Percentiles rank a stretch among this genome's conserved stretches.
Evolutionary conservation across 2,113 vertebrate genomes (phyloP).

Genomic region (Oenanthe oenanthe): DNA sequence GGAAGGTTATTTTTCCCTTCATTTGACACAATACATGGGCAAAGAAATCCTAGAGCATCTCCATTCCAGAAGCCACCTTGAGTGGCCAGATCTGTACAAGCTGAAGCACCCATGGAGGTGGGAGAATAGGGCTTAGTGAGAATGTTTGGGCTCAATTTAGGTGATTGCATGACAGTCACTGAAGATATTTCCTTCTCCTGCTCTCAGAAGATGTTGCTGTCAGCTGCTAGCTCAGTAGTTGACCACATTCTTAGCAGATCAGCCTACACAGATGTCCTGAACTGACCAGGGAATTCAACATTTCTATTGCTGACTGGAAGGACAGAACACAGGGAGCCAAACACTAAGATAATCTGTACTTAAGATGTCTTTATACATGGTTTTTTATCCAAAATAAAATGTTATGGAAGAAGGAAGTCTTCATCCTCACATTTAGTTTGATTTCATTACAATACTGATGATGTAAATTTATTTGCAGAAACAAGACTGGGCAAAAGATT

Average conservation of each 20-base stretch:
- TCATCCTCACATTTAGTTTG: background rate
- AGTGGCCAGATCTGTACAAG: background rate
- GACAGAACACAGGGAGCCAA: background rate
- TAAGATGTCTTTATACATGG: background rate
- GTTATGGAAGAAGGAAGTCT: background rate
- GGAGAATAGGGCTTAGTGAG: background rate
- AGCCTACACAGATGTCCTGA: background rate
- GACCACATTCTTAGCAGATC: background rate
- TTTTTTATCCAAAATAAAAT: background rate
- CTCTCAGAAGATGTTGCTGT: background rate
- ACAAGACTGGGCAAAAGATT: conserved; percentile 7
- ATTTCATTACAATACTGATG: background rate
- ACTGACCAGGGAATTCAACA: background rate
- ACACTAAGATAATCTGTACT: background rate
- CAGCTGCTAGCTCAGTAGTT: background rate
- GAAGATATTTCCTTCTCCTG: background rate
- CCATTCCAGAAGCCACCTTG: background rate
- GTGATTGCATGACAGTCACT: background rate
- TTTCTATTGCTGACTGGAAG: background rate
- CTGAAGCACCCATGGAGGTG: background rate
- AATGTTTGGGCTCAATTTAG: background rate
- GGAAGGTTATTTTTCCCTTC: conserved; percentile 25
- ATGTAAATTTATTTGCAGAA: conserved; percentile 15
- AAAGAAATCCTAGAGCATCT: background rate
- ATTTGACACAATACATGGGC: background rate